Conservation (phyloP, 2,888 invertebrate genomes). For the Vannuccia rotundouncinata region DNA sequence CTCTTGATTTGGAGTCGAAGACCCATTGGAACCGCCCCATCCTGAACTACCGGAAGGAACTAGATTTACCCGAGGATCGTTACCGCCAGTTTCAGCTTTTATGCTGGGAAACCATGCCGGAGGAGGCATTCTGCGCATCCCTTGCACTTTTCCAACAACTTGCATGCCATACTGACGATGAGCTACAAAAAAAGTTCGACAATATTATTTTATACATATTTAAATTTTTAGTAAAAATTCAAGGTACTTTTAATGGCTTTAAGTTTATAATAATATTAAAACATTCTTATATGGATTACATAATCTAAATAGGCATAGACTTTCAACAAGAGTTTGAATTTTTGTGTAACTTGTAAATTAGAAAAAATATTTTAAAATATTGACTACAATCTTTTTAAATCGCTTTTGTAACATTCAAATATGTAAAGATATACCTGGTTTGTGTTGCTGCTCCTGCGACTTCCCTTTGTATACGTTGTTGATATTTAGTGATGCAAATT, state of each 20-base stretch:
- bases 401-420: not conserved
- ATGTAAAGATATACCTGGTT: constrained; percentile 20
- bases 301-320: too few relatives aligned
- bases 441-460: constrained; percentile 25
- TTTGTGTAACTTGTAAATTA: too few relatives aligned
- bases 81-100: constrained; percentile 38
- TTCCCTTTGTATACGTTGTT: constrained; percentile 35
- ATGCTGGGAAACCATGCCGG: constrained; percentile 39
- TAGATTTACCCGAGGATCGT: constrained; percentile 38
- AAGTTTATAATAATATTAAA: too few relatives aligned
- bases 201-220: too few relatives aligned
- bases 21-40: constrained; percentile 32
- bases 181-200: constrained; percentile 3
- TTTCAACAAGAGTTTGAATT: too few relatives aligned
- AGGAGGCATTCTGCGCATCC: constrained; percentile 36
- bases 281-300: too few relatives aligned
- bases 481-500: constrained; percentile 30
- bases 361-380: not conserved
- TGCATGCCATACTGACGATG: constrained; percentile 38
- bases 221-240: too few relatives aligned
- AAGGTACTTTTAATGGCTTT: too few relatives aligned
- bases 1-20: not conserved
- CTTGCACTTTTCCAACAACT: constrained; percentile 33
- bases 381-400: too few relatives aligned
- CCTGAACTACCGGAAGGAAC: constrained; percentile 34